A percentile compares a stretch with the other conserved stretches of the same genome.
Evolutionary conservation across 53 echinoderm and acorn worm genomes (phyloP).

Genomic region (Actinopyga echinites): DNA sequence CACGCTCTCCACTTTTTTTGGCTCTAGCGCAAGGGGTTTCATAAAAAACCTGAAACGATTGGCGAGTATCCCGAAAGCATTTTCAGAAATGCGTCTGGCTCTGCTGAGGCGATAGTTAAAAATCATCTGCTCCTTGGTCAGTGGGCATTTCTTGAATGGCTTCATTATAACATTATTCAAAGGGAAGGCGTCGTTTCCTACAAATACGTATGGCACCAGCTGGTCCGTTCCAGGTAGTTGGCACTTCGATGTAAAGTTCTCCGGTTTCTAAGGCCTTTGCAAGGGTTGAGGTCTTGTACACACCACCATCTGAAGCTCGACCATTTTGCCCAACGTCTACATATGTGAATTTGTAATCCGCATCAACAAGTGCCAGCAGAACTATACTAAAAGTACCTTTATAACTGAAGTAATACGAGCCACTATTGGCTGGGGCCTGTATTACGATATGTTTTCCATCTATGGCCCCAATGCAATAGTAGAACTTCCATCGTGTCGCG

Average conservation of each 20-base stretch:
- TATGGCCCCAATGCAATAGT: conserved; percentile 48
- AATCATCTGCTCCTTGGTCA: neutral
- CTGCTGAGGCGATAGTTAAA: conserved; percentile 2
- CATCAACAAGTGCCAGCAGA: conserved; percentile 42
- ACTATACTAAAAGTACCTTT: conserved; percentile 40
- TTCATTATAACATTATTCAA: neutral
- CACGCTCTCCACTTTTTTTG: conserved; percentile 4
- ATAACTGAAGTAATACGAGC: conserved; percentile 43
- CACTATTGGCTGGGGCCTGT: conserved; percentile 13
- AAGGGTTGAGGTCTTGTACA: neutral
- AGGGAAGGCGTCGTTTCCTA: conserved; percentile 43
- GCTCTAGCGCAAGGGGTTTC: neutral
- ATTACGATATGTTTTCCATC: conserved; percentile 46
- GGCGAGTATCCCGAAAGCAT: conserved; percentile 5
- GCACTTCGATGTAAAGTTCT: neutral
- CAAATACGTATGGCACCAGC: conserved; percentile 28
- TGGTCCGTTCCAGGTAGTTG: conserved; percentile 1
- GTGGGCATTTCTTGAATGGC: neutral
- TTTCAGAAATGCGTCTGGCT: neutral
- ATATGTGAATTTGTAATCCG: conserved; percentile 35
- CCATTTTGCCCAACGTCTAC: conserved; percentile 48
- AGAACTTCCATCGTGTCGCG: conserved; percentile 31
- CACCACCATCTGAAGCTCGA: conserved; percentile 32
- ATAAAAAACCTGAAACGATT: neutral
- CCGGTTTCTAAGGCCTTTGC: conserved; percentile 2